Percentiles rank a stretch among this genome's conserved stretches.
Conservation (phyloP, 2,113 vertebrate species). For the Isurus oxyrinchus region DNA sequence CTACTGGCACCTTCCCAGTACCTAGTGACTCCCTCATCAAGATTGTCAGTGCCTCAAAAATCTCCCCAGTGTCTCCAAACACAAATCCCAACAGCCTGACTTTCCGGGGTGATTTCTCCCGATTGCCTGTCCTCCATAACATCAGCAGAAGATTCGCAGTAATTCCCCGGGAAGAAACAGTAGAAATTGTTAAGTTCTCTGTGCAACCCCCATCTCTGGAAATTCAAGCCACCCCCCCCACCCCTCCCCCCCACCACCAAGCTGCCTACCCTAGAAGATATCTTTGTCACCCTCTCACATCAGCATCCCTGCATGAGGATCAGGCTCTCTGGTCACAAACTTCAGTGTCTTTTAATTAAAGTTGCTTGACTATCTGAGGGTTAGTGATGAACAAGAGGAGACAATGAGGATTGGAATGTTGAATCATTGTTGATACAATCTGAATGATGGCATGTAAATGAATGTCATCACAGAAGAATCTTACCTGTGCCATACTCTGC, state of each 20-base stretch:
- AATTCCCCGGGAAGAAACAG: not conserved
- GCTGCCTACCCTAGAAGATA: too few species aligned
- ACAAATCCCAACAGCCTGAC: not conserved
- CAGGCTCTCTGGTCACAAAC: not conserved
- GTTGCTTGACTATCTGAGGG: not conserved
- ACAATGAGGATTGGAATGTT: not conserved
- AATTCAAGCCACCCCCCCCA: not conserved
- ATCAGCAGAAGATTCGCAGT: not conserved
- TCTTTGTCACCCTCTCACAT: too few species aligned
- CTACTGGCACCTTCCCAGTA: too few species aligned
- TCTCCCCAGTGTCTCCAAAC: not conserved
- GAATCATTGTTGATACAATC: not conserved
- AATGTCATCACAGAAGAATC: not conserved
- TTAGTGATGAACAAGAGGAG: not conserved
- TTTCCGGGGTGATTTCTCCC: not conserved
- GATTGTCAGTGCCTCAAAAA: not conserved
- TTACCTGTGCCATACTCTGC: constrained; percentile 71
- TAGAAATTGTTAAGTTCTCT: not conserved
- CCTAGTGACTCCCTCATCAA: not conserved
- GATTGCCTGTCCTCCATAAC: not conserved
- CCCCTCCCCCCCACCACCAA: not conserved
- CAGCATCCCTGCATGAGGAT: not conserved
- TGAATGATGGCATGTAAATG: not conserved
- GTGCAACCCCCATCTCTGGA: not conserved
- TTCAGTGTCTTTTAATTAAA: not conserved